phyloP scores from a whole-genome alignment of 2,888 invertebrate genomes.

The Lasius platythorax region DNA sequence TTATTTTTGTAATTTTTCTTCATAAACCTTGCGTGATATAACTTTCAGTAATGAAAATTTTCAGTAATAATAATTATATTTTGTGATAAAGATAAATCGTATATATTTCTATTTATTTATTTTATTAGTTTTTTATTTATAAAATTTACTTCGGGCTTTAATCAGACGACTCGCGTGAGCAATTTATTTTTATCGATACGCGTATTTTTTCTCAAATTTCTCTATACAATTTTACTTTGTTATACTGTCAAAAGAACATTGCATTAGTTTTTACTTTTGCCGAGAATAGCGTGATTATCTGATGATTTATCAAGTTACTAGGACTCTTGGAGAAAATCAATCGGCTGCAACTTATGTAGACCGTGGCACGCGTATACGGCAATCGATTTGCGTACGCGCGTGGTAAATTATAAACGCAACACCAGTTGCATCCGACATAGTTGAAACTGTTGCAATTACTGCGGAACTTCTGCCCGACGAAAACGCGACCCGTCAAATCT shows the following conservation, averaged over 20 bases:
- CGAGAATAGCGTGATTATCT: neutral
- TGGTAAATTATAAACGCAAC: conserved; percentile 53
- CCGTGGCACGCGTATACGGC: conserved; percentile 16
- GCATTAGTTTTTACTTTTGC: neutral
- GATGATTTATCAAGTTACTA: conserved; percentile 20
- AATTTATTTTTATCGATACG: neutral
- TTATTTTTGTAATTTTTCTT: neutral
- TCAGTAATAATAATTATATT: neutral
- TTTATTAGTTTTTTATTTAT: neutral
- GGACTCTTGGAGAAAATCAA: conserved; percentile 40
- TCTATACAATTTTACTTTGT: neutral
- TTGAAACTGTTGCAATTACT: conserved; percentile 58
- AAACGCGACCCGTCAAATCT: conserved; percentile 66
- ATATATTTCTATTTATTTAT: neutral
- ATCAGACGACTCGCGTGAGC: neutral
- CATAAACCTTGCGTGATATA: neutral
- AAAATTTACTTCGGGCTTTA: neutral
- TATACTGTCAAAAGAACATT: neutral
- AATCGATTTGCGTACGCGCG: conserved; percentile 30
- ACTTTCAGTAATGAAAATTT: neutral
- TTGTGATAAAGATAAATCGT: neutral
- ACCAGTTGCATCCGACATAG: conserved; percentile 69
- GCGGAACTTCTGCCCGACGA: conserved; percentile 67
- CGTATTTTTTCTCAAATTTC: neutral
- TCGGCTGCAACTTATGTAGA: conserved; percentile 46